Evolutionary conservation across 2,888 invertebrate genomes (phyloP).

Genomic region (Stramonita haemastoma): DNA sequence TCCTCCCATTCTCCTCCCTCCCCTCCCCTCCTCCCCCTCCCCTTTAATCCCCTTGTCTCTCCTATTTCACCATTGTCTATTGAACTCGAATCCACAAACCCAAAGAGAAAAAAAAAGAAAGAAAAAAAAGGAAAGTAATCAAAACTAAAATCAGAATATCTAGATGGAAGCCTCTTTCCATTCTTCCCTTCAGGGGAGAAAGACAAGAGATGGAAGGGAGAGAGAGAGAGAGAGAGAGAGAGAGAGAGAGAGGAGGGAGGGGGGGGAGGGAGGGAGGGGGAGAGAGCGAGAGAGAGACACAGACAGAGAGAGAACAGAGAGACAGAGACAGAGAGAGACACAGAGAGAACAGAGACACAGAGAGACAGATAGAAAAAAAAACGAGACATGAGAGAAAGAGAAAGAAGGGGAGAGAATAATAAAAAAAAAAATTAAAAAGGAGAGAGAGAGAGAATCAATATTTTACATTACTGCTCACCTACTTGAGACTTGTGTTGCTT

Average conservation of each 20-base stretch:
- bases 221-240: background rate
- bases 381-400: background rate
- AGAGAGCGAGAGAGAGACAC: background rate
- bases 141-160: background rate
- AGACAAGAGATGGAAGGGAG: background rate
- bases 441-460: slow-evolving; percentile 4
- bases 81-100: too few relatives aligned
- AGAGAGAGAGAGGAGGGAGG: background rate
- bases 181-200: background rate
- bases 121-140: background rate
- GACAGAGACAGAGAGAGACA: background rate
- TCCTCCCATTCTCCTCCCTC: too few relatives aligned
- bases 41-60: too few relatives aligned
- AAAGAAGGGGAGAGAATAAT: background rate
- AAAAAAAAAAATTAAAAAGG: too few relatives aligned
- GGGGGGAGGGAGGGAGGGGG: background rate
- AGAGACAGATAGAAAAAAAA: background rate
- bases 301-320: background rate
- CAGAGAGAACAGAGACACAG: background rate
- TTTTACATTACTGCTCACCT: slow-evolving; percentile 37
- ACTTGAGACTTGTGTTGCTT: slow-evolving; percentile 17
- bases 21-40: too few relatives aligned
- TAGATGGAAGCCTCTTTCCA: background rate
- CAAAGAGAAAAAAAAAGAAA: background rate
- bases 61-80: too few relatives aligned